Conservation (phyloP, 2,888 invertebrate genomes). For the Clepsis dumicolana region DNA sequence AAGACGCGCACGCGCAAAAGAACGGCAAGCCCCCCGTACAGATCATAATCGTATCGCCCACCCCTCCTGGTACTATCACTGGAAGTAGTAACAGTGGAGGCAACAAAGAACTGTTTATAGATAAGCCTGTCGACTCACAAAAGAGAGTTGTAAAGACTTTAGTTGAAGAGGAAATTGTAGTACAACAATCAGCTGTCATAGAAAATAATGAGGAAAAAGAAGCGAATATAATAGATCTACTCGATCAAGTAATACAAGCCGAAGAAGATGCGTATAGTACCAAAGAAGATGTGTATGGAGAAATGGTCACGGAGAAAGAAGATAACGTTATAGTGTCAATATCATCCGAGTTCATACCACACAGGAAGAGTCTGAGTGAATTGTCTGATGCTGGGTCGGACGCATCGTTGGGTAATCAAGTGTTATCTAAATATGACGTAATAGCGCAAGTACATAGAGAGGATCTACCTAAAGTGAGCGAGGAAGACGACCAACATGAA, state of each 20-base stretch:
- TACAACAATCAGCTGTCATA: conserved; percentile 64
- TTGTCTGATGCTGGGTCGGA: conserved; percentile 79
- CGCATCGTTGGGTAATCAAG: conserved; percentile 75
- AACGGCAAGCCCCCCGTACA: conserved; percentile 75
- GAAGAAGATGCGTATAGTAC: conserved; percentile 80
- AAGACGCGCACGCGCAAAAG: conserved; percentile 55
- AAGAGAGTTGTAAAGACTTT: conserved; percentile 52
- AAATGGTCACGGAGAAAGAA: conserved; percentile 66
- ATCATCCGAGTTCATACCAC: conserved; percentile 55
- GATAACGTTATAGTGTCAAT: conserved; percentile 53
- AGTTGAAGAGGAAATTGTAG: conserved; percentile 63
- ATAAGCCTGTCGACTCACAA: conserved; percentile 55
- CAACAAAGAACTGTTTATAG: conserved; percentile 49
- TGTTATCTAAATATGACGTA: conserved; percentile 84
- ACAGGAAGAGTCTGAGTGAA: conserved; percentile 75
- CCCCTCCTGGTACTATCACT: conserved; percentile 71
- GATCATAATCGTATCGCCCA: conserved; percentile 75
- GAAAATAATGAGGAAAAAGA: conserved; percentile 78
- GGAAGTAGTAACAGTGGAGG: conserved; percentile 59
- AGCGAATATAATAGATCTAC: conserved; percentile 79
- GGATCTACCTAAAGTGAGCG: conserved; percentile 76
- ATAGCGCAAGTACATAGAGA: conserved; percentile 86
- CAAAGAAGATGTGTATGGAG: conserved; percentile 63
- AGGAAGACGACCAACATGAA: conserved; percentile 72
- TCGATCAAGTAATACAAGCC: conserved; percentile 81